Evolutionary conservation across 2,113 vertebrate species (phyloP), one percentile per base, ranked within the genome.

Genomic region (Coturnix japonica): DNA sequence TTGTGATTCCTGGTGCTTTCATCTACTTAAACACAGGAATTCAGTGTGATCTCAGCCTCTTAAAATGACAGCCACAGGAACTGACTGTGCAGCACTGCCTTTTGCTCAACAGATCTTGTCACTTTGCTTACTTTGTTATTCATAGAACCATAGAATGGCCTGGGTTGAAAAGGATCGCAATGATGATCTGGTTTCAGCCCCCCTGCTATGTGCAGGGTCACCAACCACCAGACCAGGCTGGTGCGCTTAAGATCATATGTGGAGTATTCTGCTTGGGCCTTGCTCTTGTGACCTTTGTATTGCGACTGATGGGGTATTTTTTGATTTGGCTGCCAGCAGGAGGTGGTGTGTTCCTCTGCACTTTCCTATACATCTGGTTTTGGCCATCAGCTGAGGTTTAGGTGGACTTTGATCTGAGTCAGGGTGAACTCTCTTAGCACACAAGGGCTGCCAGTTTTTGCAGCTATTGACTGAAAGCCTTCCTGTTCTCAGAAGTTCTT

Each of bases 21-120:
- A 44, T 91, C 28, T 31, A 0, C 56, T 64, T 66, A 71, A 87
- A 56, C 51, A 43, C 46, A 71, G 35, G 79, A 87, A 64, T 80
- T 91, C 30, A 47, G 46, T 35, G 49, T 94, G 51, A 83, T 66
- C 60, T 77, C 64, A 74, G 43, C 56, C 67, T 67, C 22, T 67
- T 73, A 77, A 95, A 89, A 87, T 82, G 71, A 74, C 65, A 87
- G 84, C 28, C 67, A 7, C 54, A 43, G 71, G 87, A 75, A 65
- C 66, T 78, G 73, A 9, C 44, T 85, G 6, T 75, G 59, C n/a
- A 39, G 67, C 43, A 2, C 20, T 54, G 37, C 11, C 35, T 84
- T 43, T 70, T 81, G 46, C 71, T 82, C 46, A 43, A 9, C 56
- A 60, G 56, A 31, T 83, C 26, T 67, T 76, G 30, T 92, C n/a